Percentiles rank a stretch among this genome's conserved stretches.
Evolutionary conservation across 2,888 invertebrate species (phyloP).

Genomic region (Dolomedes plantarius): DNA sequence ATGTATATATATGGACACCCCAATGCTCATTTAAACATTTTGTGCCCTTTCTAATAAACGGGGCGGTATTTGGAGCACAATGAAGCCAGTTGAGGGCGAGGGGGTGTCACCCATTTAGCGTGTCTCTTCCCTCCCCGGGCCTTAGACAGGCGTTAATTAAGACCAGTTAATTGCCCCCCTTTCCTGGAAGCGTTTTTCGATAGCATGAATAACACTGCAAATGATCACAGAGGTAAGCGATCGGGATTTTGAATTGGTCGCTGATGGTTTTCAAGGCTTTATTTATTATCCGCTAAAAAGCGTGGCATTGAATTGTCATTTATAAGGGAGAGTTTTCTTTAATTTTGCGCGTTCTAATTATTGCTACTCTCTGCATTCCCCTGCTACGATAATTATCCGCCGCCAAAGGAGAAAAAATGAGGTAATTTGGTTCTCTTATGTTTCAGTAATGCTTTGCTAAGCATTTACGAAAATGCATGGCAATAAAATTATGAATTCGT

Average conservation of each 20-base stretch:
- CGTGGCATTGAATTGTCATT: constrained; percentile 6
- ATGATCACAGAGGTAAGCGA: constrained; percentile 22
- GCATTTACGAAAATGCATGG: not conserved
- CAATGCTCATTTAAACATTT: constrained; percentile 38
- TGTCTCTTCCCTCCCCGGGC: not conserved
- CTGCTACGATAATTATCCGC: not conserved
- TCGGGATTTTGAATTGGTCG: constrained; percentile 15
- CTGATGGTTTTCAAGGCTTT: constrained; percentile 25
- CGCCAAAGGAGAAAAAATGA: not conserved
- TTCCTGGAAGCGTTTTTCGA: constrained; percentile 63
- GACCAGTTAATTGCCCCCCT: constrained; percentile 50
- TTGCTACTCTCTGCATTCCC: not conserved
- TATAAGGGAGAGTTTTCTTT: not conserved
- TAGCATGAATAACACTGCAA: constrained; percentile 27
- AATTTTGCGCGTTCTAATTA: constrained; percentile 2
- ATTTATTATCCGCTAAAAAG: constrained; percentile 12
- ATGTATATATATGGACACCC: constrained; percentile 7
- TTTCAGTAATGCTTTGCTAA: constrained; percentile 7
- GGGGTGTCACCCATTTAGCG: constrained; percentile 7
- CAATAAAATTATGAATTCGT: constrained; percentile 16
- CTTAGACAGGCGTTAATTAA: constrained; percentile 50
- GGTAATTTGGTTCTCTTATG: constrained; percentile 4
- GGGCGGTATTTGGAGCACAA: constrained; percentile 19
- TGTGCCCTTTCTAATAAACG: constrained; percentile 40
- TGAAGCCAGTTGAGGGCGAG: not conserved